Evolutionary conservation across 2,888 invertebrate genomes (phyloP), one percentile per base, ranked within the genome.

Genomic region (Nomada ruficornis): DNA sequence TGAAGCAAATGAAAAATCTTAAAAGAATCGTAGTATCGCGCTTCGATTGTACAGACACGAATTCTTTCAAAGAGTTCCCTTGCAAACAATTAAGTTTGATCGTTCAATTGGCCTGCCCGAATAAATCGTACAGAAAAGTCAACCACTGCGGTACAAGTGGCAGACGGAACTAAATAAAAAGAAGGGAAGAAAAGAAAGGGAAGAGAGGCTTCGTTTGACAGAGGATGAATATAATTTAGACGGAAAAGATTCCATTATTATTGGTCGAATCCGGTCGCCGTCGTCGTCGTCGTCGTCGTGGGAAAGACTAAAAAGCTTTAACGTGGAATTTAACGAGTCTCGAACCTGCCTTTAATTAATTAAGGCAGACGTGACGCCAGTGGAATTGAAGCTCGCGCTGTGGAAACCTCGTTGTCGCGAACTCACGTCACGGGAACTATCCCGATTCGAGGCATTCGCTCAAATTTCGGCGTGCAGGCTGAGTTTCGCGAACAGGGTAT

Each of bases 271-370:
- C 65, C 73, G 36, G 36, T 36, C 36, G 7, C 36, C 36, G 36
- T 36, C 36, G 26, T 0, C 47, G 23, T 60, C 47, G 23, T 60
- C 70, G 47, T 50, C 47, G 63, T 60, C 69, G 50, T 29, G 20
- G 52, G 54, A 54, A 59, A 68, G 55, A 55, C 60, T 74, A 75
- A 82, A 83, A 78, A 83, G 74, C 55, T n/a, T 78, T 54, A 78
- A 82, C 82, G 78, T 23, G 80, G 60, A 77, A 79, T 77, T 82
- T 84, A 79, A 85, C 85, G 84, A 85, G 84, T 59, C 83, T 80
- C 80, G 82, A 84, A 85, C 68, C 85, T 79, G 82, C 79, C 62
- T 85, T 82, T 82, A 85, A 85, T 85, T 85, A 85, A 85, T 85
- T 85, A 84, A 85, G 77, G 68, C 84, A 82, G 84, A 84, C 85